Conservation (phyloP, 2,113 vertebrate genomes). For the Albula goreensis region DNA sequence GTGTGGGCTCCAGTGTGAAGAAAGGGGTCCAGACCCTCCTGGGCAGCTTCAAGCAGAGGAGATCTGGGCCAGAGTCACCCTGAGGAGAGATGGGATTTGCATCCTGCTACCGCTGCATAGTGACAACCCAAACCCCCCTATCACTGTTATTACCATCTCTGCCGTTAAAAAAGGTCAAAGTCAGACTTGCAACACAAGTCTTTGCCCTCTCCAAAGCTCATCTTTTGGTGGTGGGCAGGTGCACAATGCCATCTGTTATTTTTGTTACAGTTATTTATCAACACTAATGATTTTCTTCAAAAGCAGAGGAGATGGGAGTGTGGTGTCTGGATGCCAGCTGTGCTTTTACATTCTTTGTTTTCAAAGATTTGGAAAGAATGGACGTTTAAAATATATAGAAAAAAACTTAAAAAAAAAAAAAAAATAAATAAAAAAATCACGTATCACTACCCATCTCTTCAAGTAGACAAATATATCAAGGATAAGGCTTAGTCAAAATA, state of each 20-base stretch:
- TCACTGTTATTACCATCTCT: neutral
- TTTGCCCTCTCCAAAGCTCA: neutral
- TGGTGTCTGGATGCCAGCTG: neutral
- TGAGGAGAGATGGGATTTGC: conserved; percentile 56
- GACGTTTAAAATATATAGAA: too few species aligned
- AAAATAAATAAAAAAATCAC: neutral
- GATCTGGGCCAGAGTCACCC: conserved; percentile 82
- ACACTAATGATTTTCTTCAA: neutral
- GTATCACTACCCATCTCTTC: neutral
- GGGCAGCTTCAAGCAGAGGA: conserved; percentile 81
- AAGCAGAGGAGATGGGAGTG: neutral
- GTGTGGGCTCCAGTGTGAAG: conserved; percentile 81
- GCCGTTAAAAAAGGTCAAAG: neutral
- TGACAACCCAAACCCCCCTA: neutral
- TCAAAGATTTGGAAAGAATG: neutral
- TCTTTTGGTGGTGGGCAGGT: neutral
- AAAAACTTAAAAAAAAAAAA: too few species aligned
- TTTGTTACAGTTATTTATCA: neutral
- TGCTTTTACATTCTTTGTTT: neutral
- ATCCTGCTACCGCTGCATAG: neutral
- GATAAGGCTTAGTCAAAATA: neutral
- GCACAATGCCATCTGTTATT: neutral
- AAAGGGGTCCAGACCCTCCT: conserved; percentile 87
- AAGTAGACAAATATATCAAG: neutral
- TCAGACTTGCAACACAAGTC: neutral